Conservation (phyloP, 1,140 invertebrate species). For the Popillia japonica region DNA sequence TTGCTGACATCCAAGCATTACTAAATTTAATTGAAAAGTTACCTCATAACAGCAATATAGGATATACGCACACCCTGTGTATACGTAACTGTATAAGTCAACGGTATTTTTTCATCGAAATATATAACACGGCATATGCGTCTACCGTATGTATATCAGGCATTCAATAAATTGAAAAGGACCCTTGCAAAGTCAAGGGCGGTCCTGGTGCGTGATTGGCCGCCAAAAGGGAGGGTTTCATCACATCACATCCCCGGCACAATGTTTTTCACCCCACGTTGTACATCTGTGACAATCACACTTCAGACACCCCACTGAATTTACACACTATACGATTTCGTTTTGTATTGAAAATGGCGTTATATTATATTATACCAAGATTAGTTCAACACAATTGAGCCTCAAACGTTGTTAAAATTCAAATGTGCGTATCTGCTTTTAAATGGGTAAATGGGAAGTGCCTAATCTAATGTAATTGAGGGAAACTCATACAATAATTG, state of each 20-base stretch:
- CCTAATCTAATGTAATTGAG: neutral
- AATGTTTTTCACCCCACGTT: constrained; percentile 29
- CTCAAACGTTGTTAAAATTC: neutral
- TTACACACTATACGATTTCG: constrained; percentile 20
- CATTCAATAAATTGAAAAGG: constrained; percentile 35
- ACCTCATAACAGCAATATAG: too few species aligned
- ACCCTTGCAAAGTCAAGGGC: constrained; percentile 26
- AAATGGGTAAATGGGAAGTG: neutral
- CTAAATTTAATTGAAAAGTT: too few species aligned
- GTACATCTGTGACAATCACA: constrained; percentile 26
- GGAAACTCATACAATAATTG: neutral
- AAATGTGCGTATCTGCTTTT: neutral
- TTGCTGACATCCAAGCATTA: too few species aligned
- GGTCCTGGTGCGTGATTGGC: constrained; percentile 25
- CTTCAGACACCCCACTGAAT: constrained; percentile 19
- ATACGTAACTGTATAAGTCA: neutral
- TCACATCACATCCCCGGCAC: constrained; percentile 18
- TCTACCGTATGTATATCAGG: constrained; percentile 7
- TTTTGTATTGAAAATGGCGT: constrained; percentile 27
- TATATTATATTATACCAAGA: constrained; percentile 25
- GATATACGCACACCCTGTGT: neutral
- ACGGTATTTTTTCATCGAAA: neutral
- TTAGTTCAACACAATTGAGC: constrained; percentile 11
- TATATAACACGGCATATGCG: neutral
- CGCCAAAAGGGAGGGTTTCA: constrained; percentile 30